Percentiles rank a stretch among this genome's conserved stretches.
phyloP scores from a whole-genome alignment of 2,797 vertebrate genomes.

The Babyrousa celebensis region DNA sequence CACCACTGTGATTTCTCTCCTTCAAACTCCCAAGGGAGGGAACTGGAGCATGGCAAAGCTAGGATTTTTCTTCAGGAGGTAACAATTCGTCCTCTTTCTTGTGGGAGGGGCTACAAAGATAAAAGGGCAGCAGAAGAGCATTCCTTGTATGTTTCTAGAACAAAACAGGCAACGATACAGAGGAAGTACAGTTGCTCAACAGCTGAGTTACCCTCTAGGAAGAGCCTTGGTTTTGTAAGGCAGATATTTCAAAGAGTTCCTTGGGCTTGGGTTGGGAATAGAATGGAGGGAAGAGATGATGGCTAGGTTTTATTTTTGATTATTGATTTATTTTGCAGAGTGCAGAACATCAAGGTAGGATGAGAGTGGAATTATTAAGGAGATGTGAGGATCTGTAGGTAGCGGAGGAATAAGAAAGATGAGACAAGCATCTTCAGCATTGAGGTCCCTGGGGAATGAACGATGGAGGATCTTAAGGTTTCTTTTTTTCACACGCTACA shows the following conservation, averaged over 20 bases:
- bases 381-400: not conserved
- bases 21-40: not conserved
- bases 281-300: not conserved
- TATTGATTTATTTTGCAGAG: not conserved
- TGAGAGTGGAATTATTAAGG: not conserved
- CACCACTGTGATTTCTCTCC: not conserved
- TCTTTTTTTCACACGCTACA: not conserved
- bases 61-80: not conserved
- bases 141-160: not conserved
- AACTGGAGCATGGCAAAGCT: not conserved
- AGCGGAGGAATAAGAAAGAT: not conserved
- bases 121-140: not conserved
- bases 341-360: not conserved
- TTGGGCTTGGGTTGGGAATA: not conserved
- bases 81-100: constrained; percentile 25
- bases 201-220: not conserved
- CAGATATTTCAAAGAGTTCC: not conserved
- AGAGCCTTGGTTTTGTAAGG: not conserved
- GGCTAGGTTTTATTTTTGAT: not conserved
- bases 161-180: not conserved
- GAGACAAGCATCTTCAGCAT: not conserved
- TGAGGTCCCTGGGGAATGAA: not conserved
- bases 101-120: not conserved
- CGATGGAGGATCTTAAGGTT: not conserved
- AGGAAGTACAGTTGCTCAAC: not conserved